Percentiles rank a stretch among this genome's conserved stretches.
phyloP scores from a whole-genome alignment of 2,797 vertebrate species.

The Danio choprae region DNA sequence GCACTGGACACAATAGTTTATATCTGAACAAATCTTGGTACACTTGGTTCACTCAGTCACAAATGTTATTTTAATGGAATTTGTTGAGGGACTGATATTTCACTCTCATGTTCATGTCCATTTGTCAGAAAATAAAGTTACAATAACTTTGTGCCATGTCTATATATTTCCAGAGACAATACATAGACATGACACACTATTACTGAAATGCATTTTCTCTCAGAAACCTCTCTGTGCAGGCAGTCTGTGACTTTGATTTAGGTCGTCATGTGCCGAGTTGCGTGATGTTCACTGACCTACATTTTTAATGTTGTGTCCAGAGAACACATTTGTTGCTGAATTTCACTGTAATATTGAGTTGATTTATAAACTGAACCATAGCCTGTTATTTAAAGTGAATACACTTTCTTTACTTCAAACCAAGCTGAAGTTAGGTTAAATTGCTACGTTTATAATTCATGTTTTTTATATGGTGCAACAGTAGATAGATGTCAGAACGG shows the following conservation, averaged over 20 bases:
- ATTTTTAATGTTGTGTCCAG: conserved; percentile 27
- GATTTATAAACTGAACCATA: neutral
- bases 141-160: neutral
- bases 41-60: neutral
- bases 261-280: conserved; percentile 23
- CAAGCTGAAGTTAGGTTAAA: too few relatives aligned
- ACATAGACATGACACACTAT: neutral
- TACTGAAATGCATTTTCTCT: conserved; percentile 1
- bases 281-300: conserved; percentile 24
- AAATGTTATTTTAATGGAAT: conserved; percentile 12
- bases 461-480: too few relatives aligned
- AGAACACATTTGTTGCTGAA: conserved; percentile 15
- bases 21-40: conserved; percentile 9
- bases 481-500: too few relatives aligned
- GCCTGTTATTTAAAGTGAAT: neutral
- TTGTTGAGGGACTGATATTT: conserved; percentile 27
- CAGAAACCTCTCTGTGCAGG: conserved; percentile 15
- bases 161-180: neutral
- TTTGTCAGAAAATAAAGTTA: conserved; percentile 2
- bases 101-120: neutral
- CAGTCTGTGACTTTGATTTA: conserved; percentile 34
- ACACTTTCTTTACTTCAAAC: too few relatives aligned
- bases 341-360: neutral
- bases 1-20: conserved; percentile 27
- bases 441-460: too few relatives aligned